Conservation (phyloP, 2,888 invertebrate species). For the Drosophila niveifrons region DNA sequence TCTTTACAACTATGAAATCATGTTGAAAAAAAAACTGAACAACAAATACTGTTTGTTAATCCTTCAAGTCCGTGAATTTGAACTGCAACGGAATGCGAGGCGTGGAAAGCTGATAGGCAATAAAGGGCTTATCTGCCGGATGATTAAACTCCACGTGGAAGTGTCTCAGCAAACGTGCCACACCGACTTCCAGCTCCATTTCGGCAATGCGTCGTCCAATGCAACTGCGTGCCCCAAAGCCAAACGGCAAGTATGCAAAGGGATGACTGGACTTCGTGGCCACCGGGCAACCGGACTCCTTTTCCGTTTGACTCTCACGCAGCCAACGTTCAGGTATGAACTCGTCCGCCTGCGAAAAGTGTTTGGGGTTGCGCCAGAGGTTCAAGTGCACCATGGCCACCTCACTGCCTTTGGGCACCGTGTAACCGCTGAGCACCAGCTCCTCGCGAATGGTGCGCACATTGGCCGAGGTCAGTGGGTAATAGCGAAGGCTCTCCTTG, state of each 20-base stretch:
- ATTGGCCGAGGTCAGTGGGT: slow-evolving; percentile 87
- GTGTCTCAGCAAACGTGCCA: slow-evolving; percentile 85
- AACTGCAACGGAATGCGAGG: slow-evolving; percentile 83
- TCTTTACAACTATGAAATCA: not conserved
- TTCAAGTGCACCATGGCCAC: slow-evolving; percentile 89
- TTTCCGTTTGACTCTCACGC: slow-evolving; percentile 73
- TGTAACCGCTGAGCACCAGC: slow-evolving; percentile 87
- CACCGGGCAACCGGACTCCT: slow-evolving; percentile 87
- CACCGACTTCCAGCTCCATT: slow-evolving; percentile 88
- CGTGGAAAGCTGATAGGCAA: slow-evolving; percentile 73
- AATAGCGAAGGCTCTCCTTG: slow-evolving; percentile 89
- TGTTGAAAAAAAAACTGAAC: not conserved
- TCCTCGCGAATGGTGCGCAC: slow-evolving; percentile 86
- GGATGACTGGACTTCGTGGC: slow-evolving; percentile 63
- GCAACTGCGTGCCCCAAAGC: slow-evolving; percentile 86
- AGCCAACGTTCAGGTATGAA: slow-evolving; percentile 92
- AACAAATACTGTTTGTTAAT: slow-evolving; percentile 15
- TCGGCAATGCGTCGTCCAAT: slow-evolving; percentile 90
- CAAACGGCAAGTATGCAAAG: slow-evolving; percentile 79
- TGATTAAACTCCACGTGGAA: slow-evolving; percentile 84
- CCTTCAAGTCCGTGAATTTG: slow-evolving; percentile 71
- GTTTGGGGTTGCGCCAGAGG: slow-evolving; percentile 88
- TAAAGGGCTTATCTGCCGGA: slow-evolving; percentile 73
- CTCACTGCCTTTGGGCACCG: slow-evolving; percentile 88
- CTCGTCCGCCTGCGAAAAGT: slow-evolving; percentile 87